A percentile compares a stretch with the other conserved stretches of the same genome.
Conservation (phyloP, 2,797 vertebrate species). For the Spea hammondii region DNA sequence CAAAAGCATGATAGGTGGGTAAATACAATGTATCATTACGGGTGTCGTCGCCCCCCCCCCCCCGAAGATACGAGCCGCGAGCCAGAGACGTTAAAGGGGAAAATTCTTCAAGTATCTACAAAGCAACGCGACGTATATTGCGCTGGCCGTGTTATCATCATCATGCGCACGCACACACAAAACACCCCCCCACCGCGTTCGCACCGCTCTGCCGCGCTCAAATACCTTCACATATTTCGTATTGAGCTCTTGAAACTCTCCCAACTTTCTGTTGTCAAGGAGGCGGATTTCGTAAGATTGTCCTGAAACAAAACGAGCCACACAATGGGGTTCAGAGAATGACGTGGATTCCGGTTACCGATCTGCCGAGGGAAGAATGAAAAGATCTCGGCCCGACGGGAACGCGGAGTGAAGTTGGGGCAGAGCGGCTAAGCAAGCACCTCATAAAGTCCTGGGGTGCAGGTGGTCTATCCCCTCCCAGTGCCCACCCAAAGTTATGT, state of each 20-base stretch:
- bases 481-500: too few species aligned
- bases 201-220: constrained; percentile 22
- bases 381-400: not conserved
- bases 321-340: not conserved
- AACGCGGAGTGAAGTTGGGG: too few species aligned
- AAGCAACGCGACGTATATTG: not conserved
- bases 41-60: too few species aligned
- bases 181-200: constrained; percentile 24
- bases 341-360: not conserved
- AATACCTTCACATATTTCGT: constrained; percentile 93
- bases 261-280: constrained; percentile 90
- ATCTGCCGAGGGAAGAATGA: constrained; percentile 7
- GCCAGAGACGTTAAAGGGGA: too few species aligned
- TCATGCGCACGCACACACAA: not conserved
- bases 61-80: too few species aligned
- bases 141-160: too few species aligned
- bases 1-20: too few species aligned
- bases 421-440: too few species aligned
- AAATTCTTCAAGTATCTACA: too few species aligned
- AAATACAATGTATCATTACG: too few species aligned
- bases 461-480: too few species aligned
- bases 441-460: too few species aligned
- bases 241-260: constrained; percentile 89
- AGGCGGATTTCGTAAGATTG: constrained; percentile 97
- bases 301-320: constrained; percentile 71